phyloP scores from a whole-genome alignment of 2,113 vertebrate species.

The Phoenicopterus ruber region DNA sequence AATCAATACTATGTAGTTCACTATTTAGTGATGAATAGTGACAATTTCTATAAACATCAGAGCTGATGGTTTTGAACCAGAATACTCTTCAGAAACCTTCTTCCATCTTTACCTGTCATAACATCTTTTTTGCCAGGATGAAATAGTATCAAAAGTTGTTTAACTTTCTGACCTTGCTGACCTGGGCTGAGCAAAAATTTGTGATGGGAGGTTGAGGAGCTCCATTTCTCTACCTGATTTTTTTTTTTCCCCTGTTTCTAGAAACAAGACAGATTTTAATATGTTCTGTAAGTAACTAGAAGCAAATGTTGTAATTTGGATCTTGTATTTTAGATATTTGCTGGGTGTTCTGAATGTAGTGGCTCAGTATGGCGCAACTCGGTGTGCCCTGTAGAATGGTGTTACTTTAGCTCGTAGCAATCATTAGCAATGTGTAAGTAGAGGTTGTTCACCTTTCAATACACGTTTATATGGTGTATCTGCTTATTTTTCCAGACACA shows the following conservation, averaged over 20 bases:
- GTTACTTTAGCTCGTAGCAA: not conserved
- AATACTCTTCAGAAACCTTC: not conserved
- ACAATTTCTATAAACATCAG: not conserved
- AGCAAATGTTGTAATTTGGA: not conserved
- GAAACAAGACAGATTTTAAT: not conserved
- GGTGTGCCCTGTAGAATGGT: not conserved
- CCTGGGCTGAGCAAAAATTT: not conserved
- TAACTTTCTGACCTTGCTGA: not conserved
- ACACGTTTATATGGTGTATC: not conserved
- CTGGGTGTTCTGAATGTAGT: not conserved
- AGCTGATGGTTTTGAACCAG: not conserved
- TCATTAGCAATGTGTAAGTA: not conserved
- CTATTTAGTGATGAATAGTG: not conserved
- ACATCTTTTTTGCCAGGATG: not conserved
- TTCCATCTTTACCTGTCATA: not conserved
- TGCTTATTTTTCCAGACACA: slow-evolving; percentile 80
- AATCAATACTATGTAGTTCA: not conserved
- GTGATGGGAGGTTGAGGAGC: not conserved
- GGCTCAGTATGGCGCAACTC: not conserved
- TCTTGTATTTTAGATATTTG: not conserved
- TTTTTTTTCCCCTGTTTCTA: not conserved
- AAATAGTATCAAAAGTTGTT: not conserved
- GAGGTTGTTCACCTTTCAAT: not conserved
- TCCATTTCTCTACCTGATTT: not conserved
- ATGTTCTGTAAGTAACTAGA: not conserved